Conservation (phyloP, 2,888 invertebrate species). For the Nymphalis polychloros region DNA sequence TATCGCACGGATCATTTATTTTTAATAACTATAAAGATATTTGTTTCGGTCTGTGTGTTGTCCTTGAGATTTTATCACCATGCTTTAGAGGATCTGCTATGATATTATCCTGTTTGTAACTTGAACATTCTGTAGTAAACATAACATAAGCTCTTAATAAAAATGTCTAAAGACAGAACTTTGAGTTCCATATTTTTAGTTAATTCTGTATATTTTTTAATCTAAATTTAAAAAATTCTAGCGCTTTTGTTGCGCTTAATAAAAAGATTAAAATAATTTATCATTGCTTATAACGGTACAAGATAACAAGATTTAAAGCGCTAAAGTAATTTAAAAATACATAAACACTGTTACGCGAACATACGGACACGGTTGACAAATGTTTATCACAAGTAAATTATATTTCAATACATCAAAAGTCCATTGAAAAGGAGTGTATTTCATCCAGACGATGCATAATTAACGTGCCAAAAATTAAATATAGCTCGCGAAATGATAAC, state of each 20-base stretch:
- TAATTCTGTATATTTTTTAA: too few relatives aligned
- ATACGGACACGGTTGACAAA: background rate
- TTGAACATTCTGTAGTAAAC: background rate
- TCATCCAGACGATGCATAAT: constrained; percentile 4
- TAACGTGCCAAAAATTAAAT: constrained; percentile 19
- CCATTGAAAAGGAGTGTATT: background rate
- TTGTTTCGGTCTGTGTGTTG: constrained; percentile 2
- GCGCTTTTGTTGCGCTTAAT: too few relatives aligned
- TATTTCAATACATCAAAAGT: background rate
- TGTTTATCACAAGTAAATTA: background rate
- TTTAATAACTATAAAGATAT: background rate
- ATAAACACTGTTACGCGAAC: too few relatives aligned
- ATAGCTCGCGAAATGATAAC: constrained; percentile 30
- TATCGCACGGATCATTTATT: background rate
- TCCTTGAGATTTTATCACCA: background rate
- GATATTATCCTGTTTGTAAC: background rate
- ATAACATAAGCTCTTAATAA: background rate
- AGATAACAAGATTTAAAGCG: too few relatives aligned
- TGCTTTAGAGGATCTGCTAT: background rate
- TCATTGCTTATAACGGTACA: too few relatives aligned
- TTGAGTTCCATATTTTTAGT: too few relatives aligned
- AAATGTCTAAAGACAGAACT: too few relatives aligned
- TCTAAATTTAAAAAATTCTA: too few relatives aligned
- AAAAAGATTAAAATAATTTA: too few relatives aligned
- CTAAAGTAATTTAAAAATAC: too few relatives aligned